A percentile compares a stretch with the other conserved stretches of the same genome.
Evolutionary conservation across 1,140 invertebrate genomes (phyloP).

Genomic region (Sarcophaga bullata): DNA sequence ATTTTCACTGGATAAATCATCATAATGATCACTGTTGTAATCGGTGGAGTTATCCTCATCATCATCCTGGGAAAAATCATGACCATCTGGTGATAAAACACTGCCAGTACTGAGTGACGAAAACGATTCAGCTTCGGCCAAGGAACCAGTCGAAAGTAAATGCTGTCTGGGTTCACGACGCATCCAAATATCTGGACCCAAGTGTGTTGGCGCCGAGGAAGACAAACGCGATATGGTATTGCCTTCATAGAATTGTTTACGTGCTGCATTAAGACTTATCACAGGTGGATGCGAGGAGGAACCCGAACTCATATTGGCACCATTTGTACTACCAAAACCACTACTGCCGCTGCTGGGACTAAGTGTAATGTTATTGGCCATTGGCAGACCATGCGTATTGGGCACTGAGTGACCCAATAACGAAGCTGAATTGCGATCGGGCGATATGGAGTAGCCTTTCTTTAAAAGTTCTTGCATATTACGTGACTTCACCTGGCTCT

Average conservation of each 20-base stretch:
- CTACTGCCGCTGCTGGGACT: conserved; percentile 60
- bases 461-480: conserved; percentile 69
- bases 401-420: conserved; percentile 72
- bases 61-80: conserved; percentile 86
- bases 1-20: conserved; percentile 85
- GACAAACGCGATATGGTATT: conserved; percentile 73
- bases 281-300: conserved; percentile 44
- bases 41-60: conserved; percentile 87
- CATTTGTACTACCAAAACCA: conserved; percentile 55
- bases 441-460: conserved; percentile 68
- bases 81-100: conserved; percentile 81
- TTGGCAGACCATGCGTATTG: conserved; percentile 48
- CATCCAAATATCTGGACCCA: conserved; percentile 81
- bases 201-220: conserved; percentile 84
- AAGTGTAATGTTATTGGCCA: conserved; percentile 46
- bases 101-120: conserved; percentile 87
- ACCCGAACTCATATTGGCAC: conserved; percentile 51
- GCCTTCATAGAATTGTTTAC: conserved; percentile 54
- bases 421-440: conserved; percentile 68
- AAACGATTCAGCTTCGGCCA: conserved; percentile 86
- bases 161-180: conserved; percentile 85
- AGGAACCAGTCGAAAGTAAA: conserved; percentile 84
- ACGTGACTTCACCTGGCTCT: conserved; percentile 65
- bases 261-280: conserved; percentile 51
- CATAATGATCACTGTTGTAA: conserved; percentile 81